Base-by-base conservation (phyloP, 2,888 invertebrate species). In the Drosophila picticornis region DNA sequence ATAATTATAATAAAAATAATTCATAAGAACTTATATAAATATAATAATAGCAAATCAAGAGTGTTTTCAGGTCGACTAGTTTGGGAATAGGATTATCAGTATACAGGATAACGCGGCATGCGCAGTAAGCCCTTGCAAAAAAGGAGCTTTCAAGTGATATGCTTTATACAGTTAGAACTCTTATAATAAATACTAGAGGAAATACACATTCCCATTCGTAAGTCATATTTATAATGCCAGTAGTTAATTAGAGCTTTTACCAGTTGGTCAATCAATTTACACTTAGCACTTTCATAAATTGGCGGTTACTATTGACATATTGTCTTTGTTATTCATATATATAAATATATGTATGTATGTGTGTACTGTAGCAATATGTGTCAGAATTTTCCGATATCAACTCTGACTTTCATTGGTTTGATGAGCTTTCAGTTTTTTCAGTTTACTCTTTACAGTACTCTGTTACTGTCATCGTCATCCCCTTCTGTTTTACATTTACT, bases 401-500 rank as follows among this genome's bases (percentile, higher is more conserved):
- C 40, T 50, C 52, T 27, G 59, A n/a, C 77, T 62, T 58, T 65
- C 60, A 66, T 38, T 38, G 25, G 48, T 40, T 58, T 25, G 46
- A 63, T 6, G 53, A 70, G 77, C 72, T 78, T 72, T 76, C 36
- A 40, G 34, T 64, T 58, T 55, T 53, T 67, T 77, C 62, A 56
- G 68, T 62, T 53, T 51, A 43, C 52, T 75, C 50, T 63, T 67
- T 56, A 55, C 59, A 62, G 59, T 63, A 25, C 25, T 75, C 53
- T 53, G 72, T 64, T 56, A 72, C 61, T 68, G 71, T 61, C 48
- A 61, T 60, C 50, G 63, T 72, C 70, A 72, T 76, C 75, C 65
- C 76, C 46, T 70, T 59, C 67, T 65, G 65, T 72, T 76, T 64
- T 64, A 71, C 67, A 72, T 73, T 72, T 68, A 64, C 80, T 70